These are phyloP conservation scores for Chromobotia macracanthus DNA, from an alignment of 2,797 vertebrate genomes.

Conservation along the genomic window DNA sequence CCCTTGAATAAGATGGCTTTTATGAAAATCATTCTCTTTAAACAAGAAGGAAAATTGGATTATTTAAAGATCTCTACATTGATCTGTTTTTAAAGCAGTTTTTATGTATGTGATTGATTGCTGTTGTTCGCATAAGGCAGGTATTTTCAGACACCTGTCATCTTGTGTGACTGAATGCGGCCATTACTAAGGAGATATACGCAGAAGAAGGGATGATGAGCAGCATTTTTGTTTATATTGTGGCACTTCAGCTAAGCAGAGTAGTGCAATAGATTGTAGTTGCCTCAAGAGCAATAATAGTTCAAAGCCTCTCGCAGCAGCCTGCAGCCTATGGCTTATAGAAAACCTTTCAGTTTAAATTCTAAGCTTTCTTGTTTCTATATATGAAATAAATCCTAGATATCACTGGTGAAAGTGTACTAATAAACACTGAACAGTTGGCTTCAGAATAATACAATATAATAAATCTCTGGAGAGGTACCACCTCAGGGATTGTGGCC, in stretches of 20 bases:
- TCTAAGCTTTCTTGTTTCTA: not conserved
- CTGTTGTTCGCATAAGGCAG: not conserved
- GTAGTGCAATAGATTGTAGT: not conserved
- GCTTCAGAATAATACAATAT: no score
- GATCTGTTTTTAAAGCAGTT: not conserved
- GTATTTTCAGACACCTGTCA: not conserved
- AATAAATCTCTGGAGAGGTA: no score
- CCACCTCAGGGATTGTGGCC: no score
- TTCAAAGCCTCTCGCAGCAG: not conserved
- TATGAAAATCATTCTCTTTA: conserved; percentile 14
- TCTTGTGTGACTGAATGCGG: not conserved
- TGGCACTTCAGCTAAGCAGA: not conserved
- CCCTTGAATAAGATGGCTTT: not conserved
- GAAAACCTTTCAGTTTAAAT: not conserved
- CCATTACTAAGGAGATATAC: not conserved
- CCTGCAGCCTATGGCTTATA: not conserved
- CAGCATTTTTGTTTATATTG: not conserved
- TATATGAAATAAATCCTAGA: not conserved
- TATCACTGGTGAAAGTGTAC: no score
- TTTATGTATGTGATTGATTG: not conserved
- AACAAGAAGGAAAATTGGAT: not conserved
- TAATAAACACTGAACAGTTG: no score
- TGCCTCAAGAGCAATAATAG: not conserved
- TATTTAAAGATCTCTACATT: not conserved
- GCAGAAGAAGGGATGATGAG: not conserved